Evolutionary conservation across 1,140 invertebrate species (phyloP), one percentile per base, ranked within the genome.

Genomic region (Drosophila pandora): DNA sequence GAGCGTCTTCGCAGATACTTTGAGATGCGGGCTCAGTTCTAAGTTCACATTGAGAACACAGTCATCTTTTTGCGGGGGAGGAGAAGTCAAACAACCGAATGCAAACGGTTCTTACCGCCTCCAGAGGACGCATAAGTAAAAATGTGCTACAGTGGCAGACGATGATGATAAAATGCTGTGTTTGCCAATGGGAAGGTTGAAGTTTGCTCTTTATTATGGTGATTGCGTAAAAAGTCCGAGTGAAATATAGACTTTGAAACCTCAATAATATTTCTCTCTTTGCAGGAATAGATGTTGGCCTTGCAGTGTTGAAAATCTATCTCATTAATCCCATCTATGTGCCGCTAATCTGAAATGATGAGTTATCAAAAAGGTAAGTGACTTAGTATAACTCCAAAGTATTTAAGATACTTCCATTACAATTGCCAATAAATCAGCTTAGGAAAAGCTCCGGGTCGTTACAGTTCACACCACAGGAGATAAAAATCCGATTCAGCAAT

Each of bases 341-440:
- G 81, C 52, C 52, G 60, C 49, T 70, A 69, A 79, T 76, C 70
- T 69, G 61, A 53, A 79, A 88, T 74, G 76, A 90, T 90, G 89
- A 90, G 89, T 83, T 90, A 90, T 79, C 89, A 90, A 65, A 90
- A 90, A 73, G 89, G 89, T 90, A 80, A 83, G 89, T 90, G 7
- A 43, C 17, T 43, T 17, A 12, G 2, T 37, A 17, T 2, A n/a
- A 43, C 41, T 43, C 13, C 39, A 58, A 47, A 23, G 60, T 23
- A 57, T 55, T 55, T 22, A n/a, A 13, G 32, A 53, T 3, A 65
- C 75, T 65, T 53, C 56, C 60, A 83, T 76, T 76, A 84, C 79
- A 88, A 88, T 83, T 83, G 76, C 72, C 79, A 87, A 79, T 79
- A 88, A 83, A 83, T 87, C 83, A 87, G 81, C 67, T 63, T 12